phyloP scores from a whole-genome alignment of 2,797 vertebrate species.

The Prunella strophiata region DNA sequence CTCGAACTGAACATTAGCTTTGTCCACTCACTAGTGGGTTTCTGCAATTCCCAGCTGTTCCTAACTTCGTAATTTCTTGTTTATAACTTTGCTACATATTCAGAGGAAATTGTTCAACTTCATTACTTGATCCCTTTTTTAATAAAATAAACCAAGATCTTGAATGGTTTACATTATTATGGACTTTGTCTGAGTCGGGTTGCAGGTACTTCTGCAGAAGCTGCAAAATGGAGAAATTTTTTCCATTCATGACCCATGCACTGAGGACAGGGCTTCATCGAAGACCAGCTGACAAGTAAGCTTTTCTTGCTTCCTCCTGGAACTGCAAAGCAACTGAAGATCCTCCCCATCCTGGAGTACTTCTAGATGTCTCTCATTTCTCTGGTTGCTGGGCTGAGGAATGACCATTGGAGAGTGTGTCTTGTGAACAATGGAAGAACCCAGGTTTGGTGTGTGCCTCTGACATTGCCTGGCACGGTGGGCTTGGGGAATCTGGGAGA shows the following conservation, averaged over 20 bases:
- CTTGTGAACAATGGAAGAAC: fast-evolving
- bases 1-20: background rate
- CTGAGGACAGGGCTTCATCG: background rate
- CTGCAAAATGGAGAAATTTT: background rate
- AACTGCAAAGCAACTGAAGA: background rate
- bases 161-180: background rate
- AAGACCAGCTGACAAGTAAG: background rate
- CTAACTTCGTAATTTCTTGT: background rate
- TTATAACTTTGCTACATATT: background rate
- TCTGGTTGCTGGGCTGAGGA: background rate
- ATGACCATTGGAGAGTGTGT: fast-evolving
- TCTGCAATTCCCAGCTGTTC: background rate
- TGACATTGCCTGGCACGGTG: no score
- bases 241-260: background rate
- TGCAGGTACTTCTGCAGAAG: background rate
- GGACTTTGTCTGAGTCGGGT: background rate
- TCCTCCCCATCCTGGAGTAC: background rate
- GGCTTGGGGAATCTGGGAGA: background rate
- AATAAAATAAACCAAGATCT: background rate
- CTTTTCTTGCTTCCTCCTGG: background rate
- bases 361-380: background rate
- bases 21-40: background rate
- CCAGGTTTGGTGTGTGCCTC: background rate
- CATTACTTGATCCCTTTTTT: background rate
- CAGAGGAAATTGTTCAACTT: background rate